phyloP scores from a whole-genome alignment of 2,888 invertebrate species.

The Polydrusus pterygomalis region DNA sequence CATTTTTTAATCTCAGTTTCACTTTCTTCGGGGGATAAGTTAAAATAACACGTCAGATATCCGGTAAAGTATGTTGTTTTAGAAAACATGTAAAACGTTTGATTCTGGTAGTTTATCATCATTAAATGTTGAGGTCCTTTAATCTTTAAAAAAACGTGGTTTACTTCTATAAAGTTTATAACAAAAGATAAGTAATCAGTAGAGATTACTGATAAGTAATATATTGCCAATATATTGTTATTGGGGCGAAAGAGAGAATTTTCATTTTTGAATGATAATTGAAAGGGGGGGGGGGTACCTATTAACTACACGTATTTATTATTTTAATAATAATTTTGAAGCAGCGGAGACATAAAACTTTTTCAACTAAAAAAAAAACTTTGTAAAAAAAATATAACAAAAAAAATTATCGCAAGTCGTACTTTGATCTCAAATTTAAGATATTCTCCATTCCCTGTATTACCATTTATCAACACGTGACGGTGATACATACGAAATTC shows the following conservation, averaged over 20 bases:
- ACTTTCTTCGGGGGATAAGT: slow-evolving; percentile 23
- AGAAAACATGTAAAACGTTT: slow-evolving; percentile 6
- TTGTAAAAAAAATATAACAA: background rate
- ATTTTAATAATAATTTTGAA: too few species aligned
- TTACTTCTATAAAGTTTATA: background rate
- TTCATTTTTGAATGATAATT: background rate
- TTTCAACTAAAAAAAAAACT: too few species aligned
- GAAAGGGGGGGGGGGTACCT: too few species aligned
- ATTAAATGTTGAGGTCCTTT: background rate
- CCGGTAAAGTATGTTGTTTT: slow-evolving; percentile 27
- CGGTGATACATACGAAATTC: background rate
- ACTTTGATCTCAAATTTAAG: background rate
- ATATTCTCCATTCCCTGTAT: background rate
- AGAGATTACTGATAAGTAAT: too few species aligned
- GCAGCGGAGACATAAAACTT: too few species aligned
- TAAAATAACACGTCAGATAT: slow-evolving; percentile 25
- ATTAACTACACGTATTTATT: too few species aligned
- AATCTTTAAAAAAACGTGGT: background rate
- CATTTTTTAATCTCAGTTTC: slow-evolving; percentile 41
- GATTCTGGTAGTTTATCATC: slow-evolving; percentile 13
- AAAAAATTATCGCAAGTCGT: background rate
- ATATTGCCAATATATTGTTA: too few species aligned
- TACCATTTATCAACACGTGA: background rate
- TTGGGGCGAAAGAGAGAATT: too few species aligned
- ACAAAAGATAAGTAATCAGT: background rate